Base-by-base conservation (phyloP, 1,140 invertebrate species). In the Lucilia cuprina region DNA sequence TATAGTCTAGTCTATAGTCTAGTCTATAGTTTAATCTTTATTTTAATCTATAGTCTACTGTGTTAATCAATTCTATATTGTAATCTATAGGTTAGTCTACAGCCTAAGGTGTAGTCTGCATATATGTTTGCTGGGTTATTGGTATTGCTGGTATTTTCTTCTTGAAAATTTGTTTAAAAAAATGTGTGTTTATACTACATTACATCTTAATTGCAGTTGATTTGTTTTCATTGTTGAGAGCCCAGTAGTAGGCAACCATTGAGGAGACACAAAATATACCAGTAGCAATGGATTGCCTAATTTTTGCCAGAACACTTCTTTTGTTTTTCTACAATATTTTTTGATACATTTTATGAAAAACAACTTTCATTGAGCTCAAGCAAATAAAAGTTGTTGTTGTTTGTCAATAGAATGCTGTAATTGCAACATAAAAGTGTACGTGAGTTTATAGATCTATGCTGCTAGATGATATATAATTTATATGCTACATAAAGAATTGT, bases 201-300 rank as follows among this genome's bases (percentile, higher is more conserved):
- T 80, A 80, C 19, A 25, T 49, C 77, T 80, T 80, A 80, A 80
- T 80, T 80, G 77, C 77, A 80, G 77, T 50, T 80, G 77, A 80
- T 80, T 80, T 80, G 77, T 80, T 80, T 80, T 80, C 50, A 80
- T 80, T 80, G 41, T 80, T 50, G 35, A 35, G 41, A 35, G 14
- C 5, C 34, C 14, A 25, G 5, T 21, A 70, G n/a, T 21, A 70
- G 19, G 19, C 7, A 12, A 55, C 65, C 65, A 70, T 21, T 19
- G n/a, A 70, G n/a, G 10, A 21, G 21, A 70, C 7, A 41, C 41
- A 41, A 7, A 41, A 41, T 41, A 41, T 41, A 8, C 41, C 41
- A 8, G 7, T 8, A 8, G 41, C 41, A 41, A 41, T 41, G 41
- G 41, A 41, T 5, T 41, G 41, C 41, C 7, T 41, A 41, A 41